phyloP scores from a whole-genome alignment of 2,888 invertebrate species.

The Cantharis lateralis region DNA sequence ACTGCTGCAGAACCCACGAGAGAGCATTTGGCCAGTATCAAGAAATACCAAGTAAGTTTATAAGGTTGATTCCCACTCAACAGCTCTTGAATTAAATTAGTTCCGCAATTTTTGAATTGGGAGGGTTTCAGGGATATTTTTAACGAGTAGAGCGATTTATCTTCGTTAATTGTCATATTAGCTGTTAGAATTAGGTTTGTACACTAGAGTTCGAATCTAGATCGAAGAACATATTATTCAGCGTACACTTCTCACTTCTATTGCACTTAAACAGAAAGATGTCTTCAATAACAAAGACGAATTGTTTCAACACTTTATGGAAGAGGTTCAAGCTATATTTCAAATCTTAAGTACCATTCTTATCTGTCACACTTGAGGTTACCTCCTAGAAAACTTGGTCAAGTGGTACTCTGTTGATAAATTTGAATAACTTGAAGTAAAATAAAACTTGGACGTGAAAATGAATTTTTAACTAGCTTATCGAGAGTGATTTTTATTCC shows the following conservation, averaged over 20 bases:
- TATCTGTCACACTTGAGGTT: not conserved
- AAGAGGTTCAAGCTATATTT: not conserved
- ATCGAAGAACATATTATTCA: not conserved
- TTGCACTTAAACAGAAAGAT: not conserved
- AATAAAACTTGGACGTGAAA: not conserved
- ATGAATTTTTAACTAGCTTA: not conserved
- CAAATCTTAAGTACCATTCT: not conserved
- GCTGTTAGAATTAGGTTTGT: not conserved
- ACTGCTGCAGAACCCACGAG: conserved; percentile 70
- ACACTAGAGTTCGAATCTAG: not conserved
- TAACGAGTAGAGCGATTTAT: no score
- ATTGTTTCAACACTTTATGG: not conserved
- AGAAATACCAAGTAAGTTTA: conserved; percentile 83
- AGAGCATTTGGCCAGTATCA: conserved; percentile 89
- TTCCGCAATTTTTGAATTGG: no score
- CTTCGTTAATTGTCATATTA: no score
- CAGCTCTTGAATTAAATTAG: no score
- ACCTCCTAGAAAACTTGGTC: not conserved
- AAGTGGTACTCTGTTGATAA: not conserved
- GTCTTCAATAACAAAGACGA: not conserved
- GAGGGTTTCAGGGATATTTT: no score
- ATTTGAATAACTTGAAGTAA: not conserved
- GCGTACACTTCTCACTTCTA: not conserved
- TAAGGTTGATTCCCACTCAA: no score
- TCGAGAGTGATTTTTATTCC: not conserved